Conservation (phyloP, 2,888 invertebrate species). For the Halictus ligatus region DNA sequence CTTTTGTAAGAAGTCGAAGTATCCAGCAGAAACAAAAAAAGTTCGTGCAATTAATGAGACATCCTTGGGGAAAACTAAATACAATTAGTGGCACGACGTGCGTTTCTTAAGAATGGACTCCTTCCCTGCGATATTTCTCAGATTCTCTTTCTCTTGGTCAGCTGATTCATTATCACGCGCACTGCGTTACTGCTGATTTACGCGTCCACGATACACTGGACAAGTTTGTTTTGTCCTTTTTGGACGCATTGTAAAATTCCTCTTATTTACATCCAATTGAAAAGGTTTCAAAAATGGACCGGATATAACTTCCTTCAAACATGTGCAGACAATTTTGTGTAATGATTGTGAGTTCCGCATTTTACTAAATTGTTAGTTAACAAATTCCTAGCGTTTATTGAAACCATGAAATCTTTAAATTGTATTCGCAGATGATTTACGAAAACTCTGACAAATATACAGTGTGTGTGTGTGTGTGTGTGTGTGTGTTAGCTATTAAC, state of each 20-base stretch:
- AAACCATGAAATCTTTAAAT: no score
- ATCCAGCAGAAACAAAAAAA: background rate
- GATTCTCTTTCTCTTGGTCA: background rate
- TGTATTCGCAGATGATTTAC: no score
- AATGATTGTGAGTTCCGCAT: no score
- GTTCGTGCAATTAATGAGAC: background rate
- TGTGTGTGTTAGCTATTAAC: no score
- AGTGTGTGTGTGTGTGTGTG: no score
- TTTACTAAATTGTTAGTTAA: no score
- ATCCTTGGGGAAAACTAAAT: conserved; percentile 31
- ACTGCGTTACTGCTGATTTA: conserved; percentile 41
- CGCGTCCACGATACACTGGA: background rate
- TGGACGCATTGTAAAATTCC: conserved; percentile 25
- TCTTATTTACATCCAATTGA: background rate
- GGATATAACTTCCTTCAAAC: background rate
- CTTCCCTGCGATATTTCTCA: conserved; percentile 3
- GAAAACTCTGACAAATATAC: background rate
- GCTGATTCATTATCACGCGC: conserved; percentile 33
- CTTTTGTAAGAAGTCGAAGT: background rate
- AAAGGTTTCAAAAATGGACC: background rate
- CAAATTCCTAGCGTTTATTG: no score
- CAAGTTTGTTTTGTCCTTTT: background rate
- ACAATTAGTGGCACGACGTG: conserved; percentile 14
- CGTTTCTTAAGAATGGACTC: conserved; percentile 23
- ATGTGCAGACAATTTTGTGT: no score